Conservation (phyloP, 2,113 vertebrate species). For the Cromileptes altivelis region DNA sequence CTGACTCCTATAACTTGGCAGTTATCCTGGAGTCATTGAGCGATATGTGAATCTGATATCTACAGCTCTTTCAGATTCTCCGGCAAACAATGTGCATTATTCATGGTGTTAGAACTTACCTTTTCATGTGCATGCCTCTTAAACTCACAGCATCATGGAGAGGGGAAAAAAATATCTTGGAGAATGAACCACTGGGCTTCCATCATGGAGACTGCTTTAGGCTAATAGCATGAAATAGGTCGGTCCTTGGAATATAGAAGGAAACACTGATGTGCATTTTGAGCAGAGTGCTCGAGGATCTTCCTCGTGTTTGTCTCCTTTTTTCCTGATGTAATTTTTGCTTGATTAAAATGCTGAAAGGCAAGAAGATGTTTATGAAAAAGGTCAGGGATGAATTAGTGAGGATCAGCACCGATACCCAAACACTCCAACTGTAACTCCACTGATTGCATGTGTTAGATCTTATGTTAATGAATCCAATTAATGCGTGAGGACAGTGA, state of each 20-base stretch:
- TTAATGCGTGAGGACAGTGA: conserved; percentile 46
- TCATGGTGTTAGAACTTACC: conserved; percentile 69
- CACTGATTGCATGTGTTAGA: conserved; percentile 30
- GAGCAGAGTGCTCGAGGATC: conserved; percentile 53
- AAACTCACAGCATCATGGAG: conserved; percentile 52
- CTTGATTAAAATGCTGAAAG: conserved; percentile 60
- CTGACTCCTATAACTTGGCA: conserved; percentile 25
- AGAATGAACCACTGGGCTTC: conserved; percentile 54
- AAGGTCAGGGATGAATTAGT: conserved; percentile 61
- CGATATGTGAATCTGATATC: conserved; percentile 55
- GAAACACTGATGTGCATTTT: conserved; percentile 66
- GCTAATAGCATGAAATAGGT: conserved; percentile 66
- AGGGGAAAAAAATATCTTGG: conserved; percentile 48
- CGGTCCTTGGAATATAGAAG: conserved; percentile 60
- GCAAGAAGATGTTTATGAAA: conserved; percentile 62
- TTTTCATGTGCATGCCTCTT: conserved; percentile 69
- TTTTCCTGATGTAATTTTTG: conserved; percentile 32
- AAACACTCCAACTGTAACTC: conserved; percentile 17
- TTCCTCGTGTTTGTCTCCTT: conserved; percentile 39
- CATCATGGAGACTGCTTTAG: conserved; percentile 61
- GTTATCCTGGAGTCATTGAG: conserved; percentile 61
- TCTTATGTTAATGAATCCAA: conserved; percentile 62
- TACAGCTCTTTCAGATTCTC: conserved; percentile 44
- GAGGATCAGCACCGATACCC: conserved; percentile 31
- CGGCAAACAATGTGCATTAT: conserved; percentile 80